Evolutionary conservation across 92 coral and sea anemone genomes (phyloP), one percentile per base, ranked within the genome.

Genomic region (Zoanthus solanderi): DNA sequence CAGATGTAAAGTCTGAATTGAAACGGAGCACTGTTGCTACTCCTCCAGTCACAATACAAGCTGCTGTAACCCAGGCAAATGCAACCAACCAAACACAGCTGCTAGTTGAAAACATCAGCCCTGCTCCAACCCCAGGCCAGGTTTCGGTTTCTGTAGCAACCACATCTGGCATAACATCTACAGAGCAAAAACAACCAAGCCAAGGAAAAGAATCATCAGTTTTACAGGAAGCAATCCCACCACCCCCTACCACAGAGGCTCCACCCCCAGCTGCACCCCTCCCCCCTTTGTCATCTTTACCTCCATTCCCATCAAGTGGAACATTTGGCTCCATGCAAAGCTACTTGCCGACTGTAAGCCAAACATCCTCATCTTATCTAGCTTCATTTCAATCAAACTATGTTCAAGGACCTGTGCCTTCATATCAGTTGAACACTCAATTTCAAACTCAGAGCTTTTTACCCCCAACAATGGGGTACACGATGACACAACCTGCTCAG

Each of bases 41-140:
- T n/a, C 76, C 90, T 7, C 61, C 83, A 46, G 52, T 87, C 16
- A 56, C 94, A 47, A 74, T 90, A 12, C 92, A 95, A 14, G 86
- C 96, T 56, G 89, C 94, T 14, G 84, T 91, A 6, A 61, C 75
- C 45, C 92, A 94, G 12, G 88, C 96, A 66, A 87, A 92, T 14
- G 81, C 89, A 3, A 42, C 69, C 15, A 75, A 94, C 9, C 89
- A 92, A 54, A 87, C 98, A 54, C 96, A 93, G 23, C 80, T 93
- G 52, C 98, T 93, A 83, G 96, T 97, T 46, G 99, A 97, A 77
- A 97, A 97, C 72, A 92, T 97, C 83, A 97, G 99, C 72, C 99
- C 99, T 15, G 99, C 95, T 14, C 92, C 95, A 16, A 89, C 94
- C 10, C 92, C 97, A 6, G 73, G 89, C n/a, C 86, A 87, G 84